Base-by-base conservation (phyloP, 1,140 invertebrate genomes). In the Papilio dardanus region DNA sequence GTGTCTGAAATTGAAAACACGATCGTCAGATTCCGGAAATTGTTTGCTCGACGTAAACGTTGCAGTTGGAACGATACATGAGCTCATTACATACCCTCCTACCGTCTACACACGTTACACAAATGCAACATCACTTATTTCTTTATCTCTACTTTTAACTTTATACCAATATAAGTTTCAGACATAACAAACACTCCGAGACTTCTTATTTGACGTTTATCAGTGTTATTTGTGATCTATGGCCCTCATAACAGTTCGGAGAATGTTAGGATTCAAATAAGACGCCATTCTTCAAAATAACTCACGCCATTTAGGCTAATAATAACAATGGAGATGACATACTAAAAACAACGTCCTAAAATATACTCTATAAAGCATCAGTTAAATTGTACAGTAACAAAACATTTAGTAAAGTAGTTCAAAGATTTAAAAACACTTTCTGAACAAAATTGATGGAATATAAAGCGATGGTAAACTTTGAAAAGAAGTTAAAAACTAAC, bases 11-110 rank as follows among this genome's bases (percentile, higher is more conserved):
- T 62, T 62, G 54, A 62, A 62, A 62, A 28, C 54, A 62, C 24
- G 54, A 62, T 28, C 54, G 54, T 62, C 54, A 28, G 54, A 62
- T 62, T 62, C 54, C 54, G 54, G 54, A 62, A 62, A 62, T 62
- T 62, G 54, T 62, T 62, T 62, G 54, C 54, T 28, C 54, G 54
- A n/a, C 54, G 54, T 62, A 62, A 62, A 62, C 54, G 24, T 62
- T 30, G 54, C 54, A 62, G 54, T 62, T 62, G 54, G 24, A 62
- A 28, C 54, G 54, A 62, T 62, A 62, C 54, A 62, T 62, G 54
- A 62, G 54, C 54, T 62, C 54, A 62, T 62, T 62, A 62, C 54
- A 62, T 24, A 28, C 21, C 2, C 54, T 10, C 54, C 54, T 28
- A 10, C 21, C 54, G 12, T 24, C 54, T 62, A 62, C 54, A 62